These are phyloP conservation scores for Palythoa caribaeorum DNA, from an alignment of 92 coral and sea anemone genomes.

Conservation along the genomic window DNA sequence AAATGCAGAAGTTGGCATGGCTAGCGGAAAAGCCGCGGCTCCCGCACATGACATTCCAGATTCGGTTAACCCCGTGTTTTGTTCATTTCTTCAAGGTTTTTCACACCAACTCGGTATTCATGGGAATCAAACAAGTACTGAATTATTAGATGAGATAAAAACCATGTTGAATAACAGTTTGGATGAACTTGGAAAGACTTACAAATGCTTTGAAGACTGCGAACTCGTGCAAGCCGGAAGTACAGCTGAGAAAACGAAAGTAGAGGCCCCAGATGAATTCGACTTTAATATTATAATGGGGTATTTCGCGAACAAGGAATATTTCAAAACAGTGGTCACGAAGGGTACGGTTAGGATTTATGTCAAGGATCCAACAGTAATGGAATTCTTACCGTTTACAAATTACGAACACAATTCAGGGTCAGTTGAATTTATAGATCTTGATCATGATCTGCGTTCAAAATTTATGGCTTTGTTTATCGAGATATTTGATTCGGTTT, in stretches of 20 bases:
- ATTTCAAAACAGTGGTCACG: conserved; percentile 34
- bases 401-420: neutral
- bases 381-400: conserved; percentile 37
- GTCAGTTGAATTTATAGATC: conserved; percentile 24
- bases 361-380: conserved; percentile 53
- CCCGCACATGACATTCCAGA: conserved; percentile 33
- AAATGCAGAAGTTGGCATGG: neutral
- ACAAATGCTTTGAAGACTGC: conserved; percentile 67
- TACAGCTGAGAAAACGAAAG: conserved; percentile 68
- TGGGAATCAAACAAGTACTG: conserved; percentile 7
- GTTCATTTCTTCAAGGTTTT: conserved; percentile 33
- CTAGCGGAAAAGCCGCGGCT: neutral
- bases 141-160: conserved; percentile 45
- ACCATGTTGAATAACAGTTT: conserved; percentile 44
- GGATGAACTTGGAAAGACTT: conserved; percentile 55
- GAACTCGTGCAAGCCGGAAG: conserved; percentile 71
- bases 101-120: conserved; percentile 55
- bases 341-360: conserved; percentile 40
- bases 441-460: conserved; percentile 39
- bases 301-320: conserved; percentile 57
- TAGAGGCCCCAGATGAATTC: conserved; percentile 55
- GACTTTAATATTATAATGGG: conserved; percentile 54
- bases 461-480: conserved; percentile 56
- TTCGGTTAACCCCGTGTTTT: conserved; percentile 61
- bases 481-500: conserved; percentile 37